Percentiles rank a stretch among this genome's conserved stretches.
phyloP scores from a whole-genome alignment of 1,140 invertebrate genomes.

The Drosophila kanapiae region DNA sequence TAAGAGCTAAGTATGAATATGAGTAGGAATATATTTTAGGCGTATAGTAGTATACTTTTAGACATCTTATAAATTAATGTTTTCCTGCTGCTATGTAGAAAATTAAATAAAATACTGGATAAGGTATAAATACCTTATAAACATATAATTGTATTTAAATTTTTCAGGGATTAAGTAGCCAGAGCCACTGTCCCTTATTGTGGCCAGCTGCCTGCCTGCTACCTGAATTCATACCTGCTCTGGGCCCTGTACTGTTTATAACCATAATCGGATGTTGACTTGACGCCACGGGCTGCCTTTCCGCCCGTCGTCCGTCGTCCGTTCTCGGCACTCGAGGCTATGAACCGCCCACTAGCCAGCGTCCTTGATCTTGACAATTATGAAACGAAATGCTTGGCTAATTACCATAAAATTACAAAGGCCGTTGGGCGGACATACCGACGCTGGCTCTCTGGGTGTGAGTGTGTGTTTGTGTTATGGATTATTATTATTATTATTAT shows the following conservation, averaged over 20 bases:
- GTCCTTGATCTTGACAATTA: constrained; percentile 80
- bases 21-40: not conserved
- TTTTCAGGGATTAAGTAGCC: no score
- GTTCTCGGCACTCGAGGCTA: not conserved
- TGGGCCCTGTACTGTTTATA: not conserved
- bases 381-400: constrained; percentile 61
- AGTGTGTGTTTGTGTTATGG: constrained; percentile 6
- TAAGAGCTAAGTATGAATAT: not conserved
- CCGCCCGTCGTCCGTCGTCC: constrained; percentile 8
- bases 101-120: not conserved
- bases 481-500: constrained; percentile 43
- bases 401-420: constrained; percentile 76
- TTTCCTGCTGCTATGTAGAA: not conserved
- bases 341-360: constrained; percentile 37
- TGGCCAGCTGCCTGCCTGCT: not conserved
- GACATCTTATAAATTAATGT: not conserved
- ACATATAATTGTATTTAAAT: no score
- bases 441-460: not conserved
- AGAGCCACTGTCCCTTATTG: not conserved
- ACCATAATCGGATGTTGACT: constrained; percentile 45
- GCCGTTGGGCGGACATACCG: constrained; percentile 37
- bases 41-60: not conserved
- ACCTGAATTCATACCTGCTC: constrained; percentile 4
- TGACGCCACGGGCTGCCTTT: constrained; percentile 32
- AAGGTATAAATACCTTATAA: no score